Base-by-base conservation (phyloP, 2,888 invertebrate genomes). In the Hyalella azteca region DNA sequence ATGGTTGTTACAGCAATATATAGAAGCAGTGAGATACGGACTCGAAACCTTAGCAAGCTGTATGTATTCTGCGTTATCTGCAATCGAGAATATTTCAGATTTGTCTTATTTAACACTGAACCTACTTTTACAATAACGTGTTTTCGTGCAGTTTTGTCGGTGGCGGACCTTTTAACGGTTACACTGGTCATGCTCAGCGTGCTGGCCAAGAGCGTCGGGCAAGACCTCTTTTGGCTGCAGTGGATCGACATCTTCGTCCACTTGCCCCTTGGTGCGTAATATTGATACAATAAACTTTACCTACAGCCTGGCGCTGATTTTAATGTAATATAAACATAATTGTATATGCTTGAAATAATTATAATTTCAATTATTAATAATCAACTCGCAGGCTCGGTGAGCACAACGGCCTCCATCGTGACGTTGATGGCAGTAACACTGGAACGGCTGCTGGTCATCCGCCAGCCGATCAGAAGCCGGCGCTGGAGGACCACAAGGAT, bases 401-500 rank as follows among this genome's bases (percentile, higher is more conserved):
- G 79, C 9, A 80, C 78, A 40, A 75, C 79, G 2, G 76, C 79
- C 2, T 82, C 82, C 78, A 80, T 82, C n/a, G 22, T 75, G n/a
- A 78, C 76, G 15, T 50, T 82, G 32, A 66, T 82, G 59, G 76
- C 66, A 13, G 79, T 82, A 19, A 82, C 82, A 5, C 49, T 80
- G 15, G 82, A 82, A 59, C 39, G 82, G 11, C 73, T 82, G 15
- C n/a, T 66, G 26, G 60, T 82, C 29, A 82, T 82, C 5, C 39
- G 49, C 15, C 40, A 49, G 15, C 78, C 81, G 3, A n/a, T 78
- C 40, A 39, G 22, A 59, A 49, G 78, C 45, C 54, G 78, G 15
- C 36, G 41, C 36, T 75, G 54, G 29, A 77, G 80, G 75, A 78
- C 76, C 1, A 15, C 29, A 36, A 32, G 40, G 15, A 40, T 29